These are phyloP conservation scores for Odontocerum albicorne DNA, from an alignment of 2,888 invertebrate genomes.

Conservation along the genomic window DNA sequence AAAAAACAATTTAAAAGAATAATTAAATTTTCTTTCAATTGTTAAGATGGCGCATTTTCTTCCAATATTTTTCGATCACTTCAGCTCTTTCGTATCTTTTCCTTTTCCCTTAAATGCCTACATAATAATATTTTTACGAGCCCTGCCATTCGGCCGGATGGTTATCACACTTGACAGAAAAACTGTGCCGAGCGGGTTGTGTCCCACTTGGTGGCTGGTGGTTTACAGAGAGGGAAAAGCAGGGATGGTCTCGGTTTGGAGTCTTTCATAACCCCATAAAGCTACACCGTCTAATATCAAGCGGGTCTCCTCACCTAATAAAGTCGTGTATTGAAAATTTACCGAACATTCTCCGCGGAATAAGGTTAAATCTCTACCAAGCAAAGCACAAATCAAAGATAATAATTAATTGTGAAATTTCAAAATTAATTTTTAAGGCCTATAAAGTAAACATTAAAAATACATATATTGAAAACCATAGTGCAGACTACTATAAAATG, in stretches of 20 bases:
- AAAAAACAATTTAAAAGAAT: too few species aligned
- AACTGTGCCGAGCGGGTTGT: background rate
- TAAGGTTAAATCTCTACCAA: slow-evolving; percentile 47
- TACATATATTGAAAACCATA: too few species aligned
- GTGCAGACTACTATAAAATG: too few species aligned
- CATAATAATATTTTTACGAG: slow-evolving; percentile 33
- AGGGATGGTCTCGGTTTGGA: background rate
- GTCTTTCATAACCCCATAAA: background rate
- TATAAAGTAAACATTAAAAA: too few species aligned
- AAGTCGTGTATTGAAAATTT: slow-evolving; percentile 62
- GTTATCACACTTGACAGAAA: slow-evolving; percentile 6
- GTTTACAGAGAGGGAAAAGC: background rate
- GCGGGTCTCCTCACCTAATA: slow-evolving; percentile 52
- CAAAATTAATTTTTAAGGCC: too few species aligned
- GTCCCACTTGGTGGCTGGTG: background rate
- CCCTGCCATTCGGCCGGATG: slow-evolving; percentile 19
- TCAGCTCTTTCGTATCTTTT: slow-evolving; percentile 8
- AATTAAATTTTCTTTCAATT: too few species aligned
- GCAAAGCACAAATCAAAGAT: slow-evolving; percentile 4
- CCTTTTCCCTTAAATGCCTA: slow-evolving; percentile 32
- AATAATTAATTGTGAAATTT: too few species aligned
- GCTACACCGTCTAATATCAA: slow-evolving; percentile 37
- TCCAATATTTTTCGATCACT: slow-evolving; percentile 30
- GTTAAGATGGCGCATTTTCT: too few species aligned
- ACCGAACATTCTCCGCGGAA: slow-evolving; percentile 58